Base-by-base conservation (phyloP, 1,140 invertebrate species). In the Venustaconcha ellipsiformis region DNA sequence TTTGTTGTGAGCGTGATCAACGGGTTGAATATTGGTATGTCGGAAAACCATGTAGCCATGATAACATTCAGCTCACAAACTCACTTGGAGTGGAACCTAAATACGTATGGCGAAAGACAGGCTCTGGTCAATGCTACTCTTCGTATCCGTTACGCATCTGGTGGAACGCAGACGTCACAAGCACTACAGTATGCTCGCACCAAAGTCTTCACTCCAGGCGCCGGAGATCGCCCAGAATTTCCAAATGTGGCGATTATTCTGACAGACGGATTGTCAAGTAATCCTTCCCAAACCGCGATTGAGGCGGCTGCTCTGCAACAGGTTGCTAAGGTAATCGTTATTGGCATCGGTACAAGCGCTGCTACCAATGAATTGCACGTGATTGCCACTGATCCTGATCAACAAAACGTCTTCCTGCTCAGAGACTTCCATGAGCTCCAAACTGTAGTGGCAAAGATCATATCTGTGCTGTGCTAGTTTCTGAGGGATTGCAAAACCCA, bases 1-100 rank as follows among this genome's bases (percentile, higher is more conserved):
- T 86, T 86, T 58, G 78, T 86, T 6, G 72, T 17, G 14, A 72
- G 76, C n/a, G 68, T 83, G 56, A 64, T 75, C 18, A 63, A 74
- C n/a, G 65, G 48, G 18, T 78, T 83, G 64, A 59, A 57, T 26
- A 74, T 74, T 57, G 65, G 81, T 78, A 37, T 68, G 15, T 15
- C 57, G n/a, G 55, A 76, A 59, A 57, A 57, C 15, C 57, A 63
- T 1, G 67, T 80, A 1, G 79, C 80, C 3, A n/a, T 80, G 37
- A 70, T 79, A 15, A 80, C 79, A 14, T 81, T 78, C 67, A 69
- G 67, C 37, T 12, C 67, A 15, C 55, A 69, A 26, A 26, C 4
- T 69, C 17, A 6, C 48, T 1, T 69, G 18, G 18, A 57, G 11
- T 69, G 67, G 67, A 57, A 57, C 23, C 23, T 69, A 2, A 69